Base-by-base conservation (phyloP, 2,888 invertebrate species). In the Allygus modestus region DNA sequence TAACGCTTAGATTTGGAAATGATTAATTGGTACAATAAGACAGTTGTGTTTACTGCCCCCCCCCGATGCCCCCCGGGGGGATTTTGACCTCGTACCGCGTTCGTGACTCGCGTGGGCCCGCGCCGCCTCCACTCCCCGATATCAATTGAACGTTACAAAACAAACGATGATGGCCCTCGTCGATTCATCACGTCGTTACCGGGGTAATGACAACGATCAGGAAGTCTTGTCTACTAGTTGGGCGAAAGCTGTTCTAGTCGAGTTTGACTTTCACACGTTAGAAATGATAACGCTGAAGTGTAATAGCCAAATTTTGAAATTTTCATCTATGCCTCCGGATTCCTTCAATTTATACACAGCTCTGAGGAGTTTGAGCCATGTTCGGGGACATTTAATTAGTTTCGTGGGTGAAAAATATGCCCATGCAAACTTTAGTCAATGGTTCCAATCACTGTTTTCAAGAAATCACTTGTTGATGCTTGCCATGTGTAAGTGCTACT, bases 1-100 rank as follows among this genome's bases (percentile, higher is more conserved):
- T 41, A 9, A 65, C 65, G 7, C 17, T 5, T 5, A 77, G 75
- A 77, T 77, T 77, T 28, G 46, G 46, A 46, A 26, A 46, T 77
- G 75, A 77, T 77, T 46, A 77, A 77, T 46, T 77, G 75, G 75
- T 46, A 51, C 51, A 46, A 73, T 73, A 73, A 41, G 41, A 73
- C 41, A 20, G n/a, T 73, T 41, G 73, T 73, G 41, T 71, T 71
- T 71, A 71, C 71, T 41, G 71, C 41, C 41, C n/a, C 28, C 65
- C 31, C 26, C 20, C 9, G 5, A 7, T 58, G 20, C 11, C 23
- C 28, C 65, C 31, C 28, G 28, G 65, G 65, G 65, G 65, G 26
- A 9, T 65, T 58, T 23, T 65, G 65, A 65, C 65, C 65, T 65
- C 65, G 15, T 26, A 26, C 20, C 65, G 65, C 28, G 28, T 15